phyloP scores from a whole-genome alignment of 2,888 invertebrate genomes.

The Ametastegia equiseti region DNA sequence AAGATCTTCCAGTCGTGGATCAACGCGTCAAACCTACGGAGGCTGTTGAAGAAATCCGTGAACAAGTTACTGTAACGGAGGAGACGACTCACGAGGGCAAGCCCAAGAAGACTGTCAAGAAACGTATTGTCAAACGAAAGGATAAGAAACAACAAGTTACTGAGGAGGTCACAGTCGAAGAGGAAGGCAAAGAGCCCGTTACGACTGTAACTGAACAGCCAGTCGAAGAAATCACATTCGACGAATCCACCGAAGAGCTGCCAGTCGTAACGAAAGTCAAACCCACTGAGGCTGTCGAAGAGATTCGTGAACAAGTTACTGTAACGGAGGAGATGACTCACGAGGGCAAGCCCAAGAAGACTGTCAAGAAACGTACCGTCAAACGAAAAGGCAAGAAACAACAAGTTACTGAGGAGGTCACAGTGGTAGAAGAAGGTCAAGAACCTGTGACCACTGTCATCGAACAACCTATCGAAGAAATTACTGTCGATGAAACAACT shows the following conservation, averaged over 20 bases:
- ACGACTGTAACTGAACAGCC: conserved; percentile 64
- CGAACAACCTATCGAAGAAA: conserved; percentile 66
- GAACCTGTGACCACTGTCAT: conserved; percentile 74
- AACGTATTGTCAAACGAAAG: conserved; percentile 69
- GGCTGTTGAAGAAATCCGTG: conserved; percentile 66
- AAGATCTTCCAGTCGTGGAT: conserved; percentile 60
- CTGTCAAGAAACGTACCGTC: conserved; percentile 67
- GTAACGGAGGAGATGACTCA: conserved; percentile 62
- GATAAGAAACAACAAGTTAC: conserved; percentile 68
- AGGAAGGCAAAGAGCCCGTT: conserved; percentile 66
- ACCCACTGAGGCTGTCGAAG: conserved; percentile 53
- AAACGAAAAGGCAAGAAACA: conserved; percentile 69
- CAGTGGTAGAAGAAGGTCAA: conserved; percentile 76
- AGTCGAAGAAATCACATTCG: conserved; percentile 64
- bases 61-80: conserved; percentile 54
- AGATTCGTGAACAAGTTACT: conserved; percentile 74
- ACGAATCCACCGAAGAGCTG: conserved; percentile 56
- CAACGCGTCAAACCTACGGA: conserved; percentile 64
- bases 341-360: conserved; percentile 59
- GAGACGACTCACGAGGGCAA: conserved; percentile 58
- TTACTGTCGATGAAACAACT: conserved; percentile 52
- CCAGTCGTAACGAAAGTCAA: conserved; percentile 14
- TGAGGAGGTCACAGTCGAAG: conserved; percentile 73
- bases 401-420: conserved; percentile 71
- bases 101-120: conserved; percentile 65